phyloP scores from a whole-genome alignment of 2,888 invertebrate species.

The Drosophila gaucha region DNA sequence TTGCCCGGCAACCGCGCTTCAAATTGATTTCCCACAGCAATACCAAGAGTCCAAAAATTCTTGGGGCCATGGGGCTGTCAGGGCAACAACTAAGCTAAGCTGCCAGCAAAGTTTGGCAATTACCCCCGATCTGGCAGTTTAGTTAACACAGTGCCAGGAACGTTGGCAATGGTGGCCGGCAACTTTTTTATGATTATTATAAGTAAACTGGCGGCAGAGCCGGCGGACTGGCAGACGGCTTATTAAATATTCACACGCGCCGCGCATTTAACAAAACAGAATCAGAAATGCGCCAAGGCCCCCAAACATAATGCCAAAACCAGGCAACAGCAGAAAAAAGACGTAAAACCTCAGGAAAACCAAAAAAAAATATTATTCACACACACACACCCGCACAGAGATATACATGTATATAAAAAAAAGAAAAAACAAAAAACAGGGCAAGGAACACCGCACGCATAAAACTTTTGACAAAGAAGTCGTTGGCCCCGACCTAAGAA shows the following conservation, averaged over 20 bases:
- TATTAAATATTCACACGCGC: conserved; percentile 81
- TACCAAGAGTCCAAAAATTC: conserved; percentile 33
- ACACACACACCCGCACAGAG: not conserved
- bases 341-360: conserved; percentile 43
- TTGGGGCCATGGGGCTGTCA: conserved; percentile 37
- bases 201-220: conserved; percentile 59
- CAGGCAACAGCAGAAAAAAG: conserved; percentile 34
- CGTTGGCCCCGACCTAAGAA: conserved; percentile 28
- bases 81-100: conserved; percentile 54
- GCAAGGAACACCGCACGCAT: conserved; percentile 72
- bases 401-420: conserved; percentile 9
- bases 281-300: conserved; percentile 48
- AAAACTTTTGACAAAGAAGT: conserved; percentile 76
- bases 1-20: conserved; percentile 58
- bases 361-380: conserved; percentile 24
- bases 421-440: conserved; percentile 30
- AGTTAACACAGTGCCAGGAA: conserved; percentile 65
- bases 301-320: conserved; percentile 52
- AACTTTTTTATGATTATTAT: conserved; percentile 77
- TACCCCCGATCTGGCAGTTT: conserved; percentile 71
- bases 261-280: conserved; percentile 75
- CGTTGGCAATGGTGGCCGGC: conserved; percentile 49
- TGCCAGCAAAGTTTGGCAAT: conserved; percentile 75
- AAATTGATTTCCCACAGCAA: conserved; percentile 76
- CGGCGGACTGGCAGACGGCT: conserved; percentile 51